These are phyloP conservation scores for Rhabdomys pumilio DNA, from an alignment of 2,797 vertebrate genomes.

Conservation along the genomic window DNA sequence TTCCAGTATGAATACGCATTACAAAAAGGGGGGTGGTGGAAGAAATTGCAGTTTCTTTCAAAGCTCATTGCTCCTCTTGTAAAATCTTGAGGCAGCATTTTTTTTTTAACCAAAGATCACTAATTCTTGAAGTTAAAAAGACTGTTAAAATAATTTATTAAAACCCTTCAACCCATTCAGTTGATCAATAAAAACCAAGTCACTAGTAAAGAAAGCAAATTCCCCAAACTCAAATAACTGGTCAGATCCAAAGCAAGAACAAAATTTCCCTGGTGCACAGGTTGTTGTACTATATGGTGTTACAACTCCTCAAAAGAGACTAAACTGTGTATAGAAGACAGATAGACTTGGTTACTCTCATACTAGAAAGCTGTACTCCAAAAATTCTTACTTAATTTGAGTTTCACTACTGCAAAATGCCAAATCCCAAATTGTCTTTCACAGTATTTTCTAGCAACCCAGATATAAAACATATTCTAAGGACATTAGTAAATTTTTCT, in stretches of 20 bases:
- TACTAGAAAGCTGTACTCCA: neutral
- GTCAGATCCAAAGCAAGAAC: neutral
- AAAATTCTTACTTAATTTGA: slow-evolving; percentile 23
- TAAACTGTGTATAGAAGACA: neutral
- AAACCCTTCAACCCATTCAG: slow-evolving; percentile 2
- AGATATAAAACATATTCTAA: slow-evolving; percentile 56
- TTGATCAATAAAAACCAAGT: neutral
- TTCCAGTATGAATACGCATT: slow-evolving; percentile 9
- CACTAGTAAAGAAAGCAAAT: neutral
- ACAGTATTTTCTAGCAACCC: slow-evolving; percentile 13
- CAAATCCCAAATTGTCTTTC: neutral
- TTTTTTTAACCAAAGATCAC: slow-evolving; percentile 18
- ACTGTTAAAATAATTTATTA: slow-evolving; percentile 34
- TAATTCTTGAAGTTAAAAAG: neutral
- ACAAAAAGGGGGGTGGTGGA: neutral
- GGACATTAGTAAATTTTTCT: slow-evolving; percentile 50
- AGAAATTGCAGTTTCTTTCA: neutral
- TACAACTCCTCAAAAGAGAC: neutral
- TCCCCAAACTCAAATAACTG: neutral
- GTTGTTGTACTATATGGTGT: neutral
- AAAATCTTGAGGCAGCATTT: slow-evolving; percentile 6
- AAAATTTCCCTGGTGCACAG: neutral
- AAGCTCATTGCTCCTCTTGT: neutral
- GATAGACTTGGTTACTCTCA: neutral
- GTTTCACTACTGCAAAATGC: neutral